phyloP scores from a whole-genome alignment of 2,797 vertebrate genomes.

The Acomys russatus region DNA sequence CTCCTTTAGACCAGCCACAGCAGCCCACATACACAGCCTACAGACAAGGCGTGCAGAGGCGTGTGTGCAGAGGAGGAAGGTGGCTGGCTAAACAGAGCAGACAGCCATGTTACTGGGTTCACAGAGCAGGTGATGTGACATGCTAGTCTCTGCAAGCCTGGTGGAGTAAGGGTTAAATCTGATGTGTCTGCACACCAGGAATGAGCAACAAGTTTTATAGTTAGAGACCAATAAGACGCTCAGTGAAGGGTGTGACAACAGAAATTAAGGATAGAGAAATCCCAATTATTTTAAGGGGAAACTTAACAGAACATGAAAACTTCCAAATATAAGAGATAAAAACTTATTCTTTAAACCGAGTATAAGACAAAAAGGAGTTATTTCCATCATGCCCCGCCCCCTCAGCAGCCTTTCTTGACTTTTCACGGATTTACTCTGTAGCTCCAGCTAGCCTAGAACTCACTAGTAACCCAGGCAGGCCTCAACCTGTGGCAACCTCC shows the following conservation, averaged over 20 bases:
- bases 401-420: background rate
- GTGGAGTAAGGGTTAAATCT: background rate
- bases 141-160: background rate
- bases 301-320: constrained; percentile 17
- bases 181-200: background rate
- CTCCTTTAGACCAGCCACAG: background rate
- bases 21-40: background rate
- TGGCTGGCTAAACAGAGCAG: background rate
- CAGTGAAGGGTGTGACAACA: background rate
- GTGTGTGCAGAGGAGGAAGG: background rate
- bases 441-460: background rate
- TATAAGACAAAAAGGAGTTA: constrained; percentile 13
- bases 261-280: background rate
- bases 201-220: background rate
- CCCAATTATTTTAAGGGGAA: background rate
- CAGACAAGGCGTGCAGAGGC: background rate
- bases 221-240: background rate
- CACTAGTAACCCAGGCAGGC: background rate
- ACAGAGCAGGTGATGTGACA: background rate
- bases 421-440: background rate
- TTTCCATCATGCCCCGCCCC: background rate
- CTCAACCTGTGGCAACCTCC: background rate
- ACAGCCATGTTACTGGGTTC: background rate
- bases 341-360: background rate
- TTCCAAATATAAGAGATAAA: background rate